Conservation (phyloP, 2,797 vertebrate species). For the Lepilemur septentrionalis region DNA sequence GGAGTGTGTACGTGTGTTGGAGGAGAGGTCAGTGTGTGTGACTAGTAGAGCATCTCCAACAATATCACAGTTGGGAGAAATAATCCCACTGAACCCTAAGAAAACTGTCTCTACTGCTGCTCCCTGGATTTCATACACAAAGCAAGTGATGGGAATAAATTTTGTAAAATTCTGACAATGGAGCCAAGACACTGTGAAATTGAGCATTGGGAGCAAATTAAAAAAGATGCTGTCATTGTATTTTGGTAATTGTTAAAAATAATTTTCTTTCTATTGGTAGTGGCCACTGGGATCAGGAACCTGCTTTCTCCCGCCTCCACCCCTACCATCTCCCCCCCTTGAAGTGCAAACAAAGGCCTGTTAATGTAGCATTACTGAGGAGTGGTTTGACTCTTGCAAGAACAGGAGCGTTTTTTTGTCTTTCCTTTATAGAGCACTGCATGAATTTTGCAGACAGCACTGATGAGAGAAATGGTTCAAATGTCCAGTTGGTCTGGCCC, state of each 20-base stretch:
- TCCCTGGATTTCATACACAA: background rate
- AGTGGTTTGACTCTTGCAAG: background rate
- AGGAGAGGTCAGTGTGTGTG: background rate
- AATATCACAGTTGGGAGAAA: background rate
- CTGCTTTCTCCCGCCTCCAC: background rate
- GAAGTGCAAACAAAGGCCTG: conserved; percentile 24
- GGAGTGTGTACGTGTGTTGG: background rate
- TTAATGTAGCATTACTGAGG: background rate
- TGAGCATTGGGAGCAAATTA: background rate
- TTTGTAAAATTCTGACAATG: background rate
- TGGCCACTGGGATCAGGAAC: background rate
- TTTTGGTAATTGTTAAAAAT: conserved; percentile 34
- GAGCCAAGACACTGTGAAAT: conserved; percentile 12
- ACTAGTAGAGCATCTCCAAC: background rate
- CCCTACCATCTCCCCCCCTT: background rate
- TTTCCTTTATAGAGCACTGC: background rate
- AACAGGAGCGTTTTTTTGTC: background rate
- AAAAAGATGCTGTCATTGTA: background rate
- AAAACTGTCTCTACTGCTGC: background rate
- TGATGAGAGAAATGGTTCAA: background rate
- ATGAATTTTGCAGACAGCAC: background rate
- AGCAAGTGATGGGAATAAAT: background rate
- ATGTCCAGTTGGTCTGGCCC: background rate
- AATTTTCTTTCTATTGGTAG: conserved; percentile 1
- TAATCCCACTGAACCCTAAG: background rate